Conservation (phyloP, 2,888 invertebrate genomes). For the Eilema griseolum region DNA sequence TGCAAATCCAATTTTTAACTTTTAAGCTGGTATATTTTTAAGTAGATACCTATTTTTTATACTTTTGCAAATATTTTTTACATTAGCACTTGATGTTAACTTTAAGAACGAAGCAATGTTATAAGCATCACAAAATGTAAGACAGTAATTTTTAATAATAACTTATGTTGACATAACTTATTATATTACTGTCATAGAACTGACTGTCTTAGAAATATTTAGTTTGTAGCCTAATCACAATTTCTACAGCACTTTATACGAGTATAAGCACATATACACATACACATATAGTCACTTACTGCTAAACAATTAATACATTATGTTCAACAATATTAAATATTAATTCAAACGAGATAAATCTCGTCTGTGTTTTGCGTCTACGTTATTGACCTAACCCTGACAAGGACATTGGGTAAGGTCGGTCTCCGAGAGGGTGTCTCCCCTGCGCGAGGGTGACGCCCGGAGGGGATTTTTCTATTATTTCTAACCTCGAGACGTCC, state of each 20-base stretch:
- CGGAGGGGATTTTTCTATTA: conserved; percentile 73
- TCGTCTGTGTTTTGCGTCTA: conserved; percentile 41
- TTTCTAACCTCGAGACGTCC: conserved; percentile 81
- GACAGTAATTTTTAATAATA: too few relatives aligned
- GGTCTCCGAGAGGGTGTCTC: conserved; percentile 61
- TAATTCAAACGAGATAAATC: conserved; percentile 28
- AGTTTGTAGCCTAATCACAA: not conserved
- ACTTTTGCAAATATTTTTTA: too few relatives aligned
- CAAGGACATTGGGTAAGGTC: conserved; percentile 81
- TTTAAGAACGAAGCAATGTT: too few relatives aligned
- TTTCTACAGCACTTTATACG: not conserved
- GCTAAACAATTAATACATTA: conserved; percentile 1
- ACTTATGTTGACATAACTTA: too few relatives aligned
- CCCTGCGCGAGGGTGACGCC: conserved; percentile 66
- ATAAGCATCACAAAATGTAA: too few relatives aligned
- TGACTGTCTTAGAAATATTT: too few relatives aligned
- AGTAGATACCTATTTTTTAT: too few relatives aligned
- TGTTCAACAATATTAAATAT: conserved; percentile 8
- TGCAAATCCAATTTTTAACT: too few relatives aligned
- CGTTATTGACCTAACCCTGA: conserved; percentile 69
- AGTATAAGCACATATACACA: too few relatives aligned
- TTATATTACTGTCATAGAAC: too few relatives aligned
- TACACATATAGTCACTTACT: not conserved
- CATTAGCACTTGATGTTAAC: too few relatives aligned
- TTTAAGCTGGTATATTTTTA: too few relatives aligned